Evolutionary conservation across 2,888 invertebrate species (phyloP), one percentile per base, ranked within the genome.

Genomic region (Mythimna lalbum): DNA sequence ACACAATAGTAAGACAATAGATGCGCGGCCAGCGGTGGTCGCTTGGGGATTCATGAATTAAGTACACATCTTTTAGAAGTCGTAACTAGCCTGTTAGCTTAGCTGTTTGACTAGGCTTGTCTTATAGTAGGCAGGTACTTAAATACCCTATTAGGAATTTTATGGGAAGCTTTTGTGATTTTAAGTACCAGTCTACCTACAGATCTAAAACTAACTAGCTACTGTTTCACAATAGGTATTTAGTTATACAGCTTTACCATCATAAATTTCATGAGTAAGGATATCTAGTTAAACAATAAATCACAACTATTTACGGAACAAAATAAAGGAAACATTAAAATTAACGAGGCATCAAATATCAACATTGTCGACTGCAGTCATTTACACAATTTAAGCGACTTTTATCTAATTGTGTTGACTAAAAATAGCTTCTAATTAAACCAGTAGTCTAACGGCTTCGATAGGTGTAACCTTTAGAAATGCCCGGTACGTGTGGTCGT

Each of bases 401-500:
- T 55, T 27, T 47, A 64, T 70, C 55, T 68, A 73, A 70, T 55
- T 33, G 63, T 64, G 61, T 68, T 68, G 63, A 33, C 55, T 81
- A 81, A 81, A 73, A 73, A 76, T 81, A 85, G 12, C 27, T 31
- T 57, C 39, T 72, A 73, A 76, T 52, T 69, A 55, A 68, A 76
- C 33, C 17, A 67, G 17, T 62, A 33, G 49, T 67, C 63, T 61
- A 63, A 61, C 31, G 78, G 73, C 55, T 82, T 65, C 68, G 33
- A 69, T 83, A 55, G 59, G 63, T 43, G 14, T 83, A 75, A 83
- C 84, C 86, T 83, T 83, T 83, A 75, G 61, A 69, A 73, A 64
- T 67, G 71, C 33, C 23, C 63, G 76, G 59, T 69, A 57, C 67
- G 57, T 69, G 31, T n/a, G 53, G 33, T 65, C 60, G 69, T 81